These are phyloP conservation scores for Syngnathus acus DNA, from an alignment of 2,797 vertebrate species.

Conservation along the genomic window DNA sequence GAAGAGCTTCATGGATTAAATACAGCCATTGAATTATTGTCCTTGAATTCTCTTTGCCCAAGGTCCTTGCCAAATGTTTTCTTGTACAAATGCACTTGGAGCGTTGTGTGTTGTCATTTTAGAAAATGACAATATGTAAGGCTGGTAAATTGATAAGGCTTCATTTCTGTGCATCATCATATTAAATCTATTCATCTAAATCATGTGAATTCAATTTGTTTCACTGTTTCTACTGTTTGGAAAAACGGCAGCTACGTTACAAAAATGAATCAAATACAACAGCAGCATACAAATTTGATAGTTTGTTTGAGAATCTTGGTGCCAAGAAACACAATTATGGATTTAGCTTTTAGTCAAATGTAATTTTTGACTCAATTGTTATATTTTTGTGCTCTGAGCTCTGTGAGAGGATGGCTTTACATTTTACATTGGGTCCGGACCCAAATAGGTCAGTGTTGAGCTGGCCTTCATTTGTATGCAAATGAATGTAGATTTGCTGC, in stretches of 20 bases:
- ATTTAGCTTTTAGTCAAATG: slow-evolving; percentile 12
- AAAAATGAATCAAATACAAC: too few relatives aligned
- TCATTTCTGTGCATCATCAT: not conserved
- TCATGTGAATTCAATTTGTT: not conserved
- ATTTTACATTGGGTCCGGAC: slow-evolving; percentile 51
- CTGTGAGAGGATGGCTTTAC: slow-evolving; percentile 55
- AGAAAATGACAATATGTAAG: too few relatives aligned
- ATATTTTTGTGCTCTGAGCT: slow-evolving; percentile 31
- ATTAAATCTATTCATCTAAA: not conserved
- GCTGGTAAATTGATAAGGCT: too few relatives aligned
- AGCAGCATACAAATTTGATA: not conserved
- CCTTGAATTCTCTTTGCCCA: not conserved
- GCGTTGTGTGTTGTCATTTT: too few relatives aligned
- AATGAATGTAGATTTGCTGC: slow-evolving; percentile 65
- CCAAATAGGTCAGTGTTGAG: slow-evolving; percentile 61
- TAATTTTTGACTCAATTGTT: slow-evolving; percentile 16
- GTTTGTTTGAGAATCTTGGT: not conserved
- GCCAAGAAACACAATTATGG: not conserved
- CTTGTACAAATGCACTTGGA: too few relatives aligned
- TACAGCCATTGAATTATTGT: not conserved
- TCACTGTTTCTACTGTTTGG: not conserved
- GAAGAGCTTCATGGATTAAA: not conserved
- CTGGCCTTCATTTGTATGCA: slow-evolving; percentile 66
- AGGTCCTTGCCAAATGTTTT: not conserved
- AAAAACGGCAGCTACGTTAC: not conserved